Conservation (phyloP, 2,888 invertebrate genomes). For the Lochmaea capreae region DNA sequence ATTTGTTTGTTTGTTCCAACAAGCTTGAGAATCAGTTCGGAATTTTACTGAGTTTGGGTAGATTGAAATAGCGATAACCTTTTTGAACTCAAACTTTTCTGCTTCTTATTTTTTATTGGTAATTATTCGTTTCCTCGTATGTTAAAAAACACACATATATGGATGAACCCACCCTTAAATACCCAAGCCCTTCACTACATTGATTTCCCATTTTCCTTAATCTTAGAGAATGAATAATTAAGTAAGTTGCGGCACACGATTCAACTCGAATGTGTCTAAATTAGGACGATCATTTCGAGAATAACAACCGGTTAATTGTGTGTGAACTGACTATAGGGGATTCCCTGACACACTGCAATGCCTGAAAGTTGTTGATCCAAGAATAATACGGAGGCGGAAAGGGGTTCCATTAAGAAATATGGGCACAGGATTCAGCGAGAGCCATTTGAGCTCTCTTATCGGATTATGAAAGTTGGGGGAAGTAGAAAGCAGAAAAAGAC, state of each 20-base stretch:
- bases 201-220: conserved; percentile 32
- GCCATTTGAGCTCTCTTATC: conserved; percentile 6
- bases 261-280: conserved; percentile 48
- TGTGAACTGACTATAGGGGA: conserved; percentile 43
- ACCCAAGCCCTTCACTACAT: conserved; percentile 12
- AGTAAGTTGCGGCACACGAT: conserved; percentile 40
- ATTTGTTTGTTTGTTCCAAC: no score
- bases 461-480: conserved; percentile 15
- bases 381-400: conserved; percentile 39
- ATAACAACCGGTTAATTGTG: conserved; percentile 49
- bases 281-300: conserved; percentile 46
- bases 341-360: conserved; percentile 27
- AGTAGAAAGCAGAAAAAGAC: conserved; percentile 13
- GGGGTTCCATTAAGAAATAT: conserved; percentile 29
- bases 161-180: background rate
- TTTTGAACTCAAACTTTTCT: no score
- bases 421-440: background rate
- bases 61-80: no score
- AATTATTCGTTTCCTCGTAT: no score
- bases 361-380: conserved; percentile 46
- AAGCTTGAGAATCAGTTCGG: no score
- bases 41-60: no score
- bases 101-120: no score
- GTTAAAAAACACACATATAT: background rate
- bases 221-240: conserved; percentile 40